These are phyloP conservation scores for Sarotherodon lohbergeri DNA, from an alignment of 2,113 vertebrate species.

Conservation along the genomic window DNA sequence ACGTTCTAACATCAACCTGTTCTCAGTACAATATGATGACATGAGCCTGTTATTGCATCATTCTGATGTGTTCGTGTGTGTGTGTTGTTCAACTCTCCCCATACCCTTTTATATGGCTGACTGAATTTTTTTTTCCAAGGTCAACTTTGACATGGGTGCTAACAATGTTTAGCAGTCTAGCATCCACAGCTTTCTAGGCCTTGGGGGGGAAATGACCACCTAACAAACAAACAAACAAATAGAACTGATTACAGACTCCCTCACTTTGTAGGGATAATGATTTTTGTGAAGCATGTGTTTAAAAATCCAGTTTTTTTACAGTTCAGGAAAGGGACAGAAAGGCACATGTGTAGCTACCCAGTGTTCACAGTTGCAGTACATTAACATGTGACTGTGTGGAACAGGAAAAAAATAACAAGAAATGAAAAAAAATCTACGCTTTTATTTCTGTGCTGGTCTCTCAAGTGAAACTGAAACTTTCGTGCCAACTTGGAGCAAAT, in stretches of 20 bases:
- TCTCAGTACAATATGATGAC: neutral
- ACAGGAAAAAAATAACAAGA: neutral
- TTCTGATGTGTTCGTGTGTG: neutral
- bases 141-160: neutral
- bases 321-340: neutral
- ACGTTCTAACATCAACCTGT: neutral
- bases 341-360: fast-evolving
- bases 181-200: neutral
- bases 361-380: neutral
- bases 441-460: neutral
- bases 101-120: neutral
- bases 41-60: neutral
- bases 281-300: neutral
- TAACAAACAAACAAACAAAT: neutral
- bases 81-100: neutral
- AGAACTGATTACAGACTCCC: neutral
- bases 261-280: neutral
- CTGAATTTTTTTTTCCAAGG: neutral
- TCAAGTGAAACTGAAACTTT: neutral
- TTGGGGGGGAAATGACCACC: neutral
- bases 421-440: neutral
- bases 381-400: neutral
- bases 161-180: neutral
- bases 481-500: neutral
- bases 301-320: neutral